Base-by-base conservation (phyloP, 2,888 invertebrate genomes). In the Tribolium freemani region DNA sequence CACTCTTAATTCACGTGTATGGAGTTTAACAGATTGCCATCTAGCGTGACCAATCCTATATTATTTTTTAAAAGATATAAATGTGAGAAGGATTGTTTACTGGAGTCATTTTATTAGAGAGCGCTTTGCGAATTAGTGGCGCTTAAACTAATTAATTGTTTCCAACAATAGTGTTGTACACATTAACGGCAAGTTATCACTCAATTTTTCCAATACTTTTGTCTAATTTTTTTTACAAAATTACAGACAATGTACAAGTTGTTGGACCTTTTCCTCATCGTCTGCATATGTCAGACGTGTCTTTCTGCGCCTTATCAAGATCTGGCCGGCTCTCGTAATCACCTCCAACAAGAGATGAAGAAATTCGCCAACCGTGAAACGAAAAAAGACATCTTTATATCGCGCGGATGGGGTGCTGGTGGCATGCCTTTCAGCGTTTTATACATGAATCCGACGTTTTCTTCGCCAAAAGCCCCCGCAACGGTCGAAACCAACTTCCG, bases 381-480 rank as follows among this genome's bases (percentile, higher is more conserved):
- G 10, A 88, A 87, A 73, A 87, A 87, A 72, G 86, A 87, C 73
- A 80, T 85, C 20, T 87, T 88, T 73, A 81, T 84, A 73, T 88
- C 88, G 1, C 84, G 87, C 20, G 87, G 88, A 9, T 89, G 89
- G 89, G 87, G 87, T n/a, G 88, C 88, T 1, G 87, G 87, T 4
- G 88, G 89, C 11, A 86, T 88, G 85, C 88, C 89, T 0, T 88
- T 88, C 79, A 88, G 87, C 54, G 87, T 88, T 10, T 85, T 88
- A 5, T 89, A 89, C 77, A 85, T 88, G 84, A 86, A 82, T 72
- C 83, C 84, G 4, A 48, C 75, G 10, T 66, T 64, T 9, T 56
- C 71, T 11, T 68, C 73, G 11, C 57, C 68, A 21, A 71, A 63
- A 46, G 44, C 50, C 4, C 77, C 44, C 56, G 77, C 44, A 9